Percentiles rank a stretch among this genome's conserved stretches.
Conservation (phyloP, 2,113 vertebrate species). For the Toxotes jaculatrix region DNA sequence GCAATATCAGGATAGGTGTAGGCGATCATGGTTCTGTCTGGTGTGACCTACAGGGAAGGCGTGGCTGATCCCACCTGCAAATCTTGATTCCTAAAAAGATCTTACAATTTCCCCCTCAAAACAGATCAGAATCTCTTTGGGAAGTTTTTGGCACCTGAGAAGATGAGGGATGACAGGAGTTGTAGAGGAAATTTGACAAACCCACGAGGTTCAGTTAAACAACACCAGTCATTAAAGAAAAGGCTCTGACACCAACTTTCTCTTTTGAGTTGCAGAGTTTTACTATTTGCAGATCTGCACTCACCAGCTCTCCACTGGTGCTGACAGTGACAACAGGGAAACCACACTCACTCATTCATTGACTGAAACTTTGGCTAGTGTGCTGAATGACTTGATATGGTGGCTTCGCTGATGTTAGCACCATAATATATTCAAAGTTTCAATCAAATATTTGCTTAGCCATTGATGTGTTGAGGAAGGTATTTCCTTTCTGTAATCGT, state of each 20-base stretch:
- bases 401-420: neutral
- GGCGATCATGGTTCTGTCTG: neutral
- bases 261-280: neutral
- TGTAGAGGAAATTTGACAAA: neutral
- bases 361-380: neutral
- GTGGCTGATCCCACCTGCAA: neutral
- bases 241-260: too few relatives aligned
- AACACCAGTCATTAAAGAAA: neutral
- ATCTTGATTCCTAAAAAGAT: neutral
- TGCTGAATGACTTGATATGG: neutral
- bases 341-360: neutral
- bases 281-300: neutral
- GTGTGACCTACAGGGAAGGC: neutral
- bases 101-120: neutral
- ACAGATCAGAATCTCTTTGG: neutral
- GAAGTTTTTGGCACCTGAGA: neutral
- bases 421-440: neutral
- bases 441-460: neutral
- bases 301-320: neutral
- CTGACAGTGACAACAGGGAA: conserved; percentile 1
- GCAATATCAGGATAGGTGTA: neutral
- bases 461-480: fast-evolving
- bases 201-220: neutral
- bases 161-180: neutral
- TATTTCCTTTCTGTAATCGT: neutral